These are phyloP conservation scores for Acanthis flammea DNA, from an alignment of 2,797 vertebrate genomes.

Conservation along the genomic window DNA sequence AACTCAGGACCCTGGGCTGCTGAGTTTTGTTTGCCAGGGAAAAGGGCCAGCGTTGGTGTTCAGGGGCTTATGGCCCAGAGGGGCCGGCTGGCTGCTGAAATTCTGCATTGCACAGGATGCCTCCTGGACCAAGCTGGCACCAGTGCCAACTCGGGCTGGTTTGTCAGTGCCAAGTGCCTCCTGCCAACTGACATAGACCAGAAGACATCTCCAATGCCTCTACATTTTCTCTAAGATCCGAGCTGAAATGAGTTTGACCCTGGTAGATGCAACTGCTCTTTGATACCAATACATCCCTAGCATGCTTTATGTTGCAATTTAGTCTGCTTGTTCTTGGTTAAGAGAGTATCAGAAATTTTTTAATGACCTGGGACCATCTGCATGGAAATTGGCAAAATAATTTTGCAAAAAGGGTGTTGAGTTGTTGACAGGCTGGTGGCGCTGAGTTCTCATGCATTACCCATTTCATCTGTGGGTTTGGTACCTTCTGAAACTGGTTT, in stretches of 20 bases:
- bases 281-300: not conserved
- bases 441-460: not conserved
- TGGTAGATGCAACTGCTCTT: not conserved
- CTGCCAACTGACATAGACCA: not conserved
- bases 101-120: accelerated
- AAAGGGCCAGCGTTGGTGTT: no score
- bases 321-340: not conserved
- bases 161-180: not conserved
- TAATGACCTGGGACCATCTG: not conserved
- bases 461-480: not conserved
- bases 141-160: not conserved
- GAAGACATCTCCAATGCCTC: not conserved
- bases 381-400: not conserved
- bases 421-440: not conserved
- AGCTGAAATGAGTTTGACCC: not conserved
- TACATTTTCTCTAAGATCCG: not conserved
- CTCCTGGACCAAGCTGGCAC: not conserved
- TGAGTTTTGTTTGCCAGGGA: no score
- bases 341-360: not conserved
- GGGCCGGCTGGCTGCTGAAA: no score
- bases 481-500: not conserved
- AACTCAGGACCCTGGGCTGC: no score
- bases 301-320: not conserved
- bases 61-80: accelerated
- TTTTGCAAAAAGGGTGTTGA: not conserved